phyloP scores from a whole-genome alignment of 2,888 invertebrate genomes.

The Ormyrus nitidulus region DNA sequence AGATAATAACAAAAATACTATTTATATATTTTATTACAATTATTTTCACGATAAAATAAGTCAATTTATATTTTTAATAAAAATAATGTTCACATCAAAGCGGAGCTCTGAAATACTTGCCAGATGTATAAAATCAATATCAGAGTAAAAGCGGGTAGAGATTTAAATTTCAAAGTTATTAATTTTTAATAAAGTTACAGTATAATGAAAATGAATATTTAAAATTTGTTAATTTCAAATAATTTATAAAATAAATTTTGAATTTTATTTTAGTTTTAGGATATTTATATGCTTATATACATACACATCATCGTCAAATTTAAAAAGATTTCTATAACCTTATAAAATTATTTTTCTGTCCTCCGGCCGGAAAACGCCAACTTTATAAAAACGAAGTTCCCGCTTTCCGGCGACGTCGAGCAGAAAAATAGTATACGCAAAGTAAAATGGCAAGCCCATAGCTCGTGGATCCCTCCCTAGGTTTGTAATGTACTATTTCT shows the following conservation, averaged over 20 bases:
- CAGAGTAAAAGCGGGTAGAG: conserved; percentile 17
- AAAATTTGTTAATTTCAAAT: not conserved
- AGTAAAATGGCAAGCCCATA: no score
- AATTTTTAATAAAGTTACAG: not conserved
- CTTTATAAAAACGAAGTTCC: no score
- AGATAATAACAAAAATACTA: not conserved
- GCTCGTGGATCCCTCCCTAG: no score
- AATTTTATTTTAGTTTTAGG: no score
- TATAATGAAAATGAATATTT: conserved; percentile 11
- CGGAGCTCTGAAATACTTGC: conserved; percentile 25
- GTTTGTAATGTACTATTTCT: no score
- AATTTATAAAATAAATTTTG: not conserved
- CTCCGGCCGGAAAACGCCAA: no score
- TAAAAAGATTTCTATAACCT: no score
- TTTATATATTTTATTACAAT: not conserved
- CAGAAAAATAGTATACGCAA: no score
- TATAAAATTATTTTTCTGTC: no score
- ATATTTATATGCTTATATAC: no score
- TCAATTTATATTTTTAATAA: not conserved
- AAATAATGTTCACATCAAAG: conserved; percentile 26
- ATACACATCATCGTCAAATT: no score
- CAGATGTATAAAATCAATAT: conserved; percentile 48
- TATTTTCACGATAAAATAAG: not conserved
- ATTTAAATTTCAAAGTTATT: conserved; percentile 39
- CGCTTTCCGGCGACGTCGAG: no score